Conservation (phyloP, 1,140 invertebrate species). For the Liolophura sinensis region DNA sequence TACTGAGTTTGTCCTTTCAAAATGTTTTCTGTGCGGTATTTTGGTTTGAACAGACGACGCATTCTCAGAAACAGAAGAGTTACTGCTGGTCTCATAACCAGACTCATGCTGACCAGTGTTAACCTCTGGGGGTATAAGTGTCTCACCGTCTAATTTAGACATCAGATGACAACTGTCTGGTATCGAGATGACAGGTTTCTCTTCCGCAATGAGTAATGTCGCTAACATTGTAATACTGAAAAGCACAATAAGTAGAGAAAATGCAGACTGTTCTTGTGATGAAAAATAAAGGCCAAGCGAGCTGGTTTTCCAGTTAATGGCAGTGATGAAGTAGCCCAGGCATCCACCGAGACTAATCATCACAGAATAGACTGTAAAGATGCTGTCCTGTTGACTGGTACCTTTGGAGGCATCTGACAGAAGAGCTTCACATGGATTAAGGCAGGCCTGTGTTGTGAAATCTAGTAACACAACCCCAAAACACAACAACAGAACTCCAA, state of each 20-base stretch:
- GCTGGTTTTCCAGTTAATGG: slow-evolving; percentile 60
- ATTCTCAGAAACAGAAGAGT: slow-evolving; percentile 4
- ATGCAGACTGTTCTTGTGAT: slow-evolving; percentile 51
- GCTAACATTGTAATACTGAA: slow-evolving; percentile 44
- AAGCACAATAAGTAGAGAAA: slow-evolving; percentile 49
- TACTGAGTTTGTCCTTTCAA: no score
- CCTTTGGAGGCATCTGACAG: slow-evolving; percentile 57
- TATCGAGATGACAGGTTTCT: slow-evolving; percentile 26
- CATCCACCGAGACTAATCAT: slow-evolving; percentile 62
- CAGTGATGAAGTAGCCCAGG: slow-evolving; percentile 61
- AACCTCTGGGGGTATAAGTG: background rate
- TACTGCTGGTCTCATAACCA: slow-evolving; percentile 35
- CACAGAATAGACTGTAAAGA: slow-evolving; percentile 61
- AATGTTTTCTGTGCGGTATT: no score
- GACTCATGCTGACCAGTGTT: slow-evolving; percentile 20
- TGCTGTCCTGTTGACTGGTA: slow-evolving; percentile 48
- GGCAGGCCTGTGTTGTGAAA: slow-evolving; percentile 60
- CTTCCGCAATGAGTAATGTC: slow-evolving; percentile 46
- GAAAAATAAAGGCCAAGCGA: slow-evolving; percentile 46
- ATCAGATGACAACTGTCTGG: background rate
- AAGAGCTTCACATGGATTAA: slow-evolving; percentile 62
- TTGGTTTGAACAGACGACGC: background rate
- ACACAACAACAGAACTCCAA: slow-evolving; percentile 47
- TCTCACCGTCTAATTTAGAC: slow-evolving; percentile 1
- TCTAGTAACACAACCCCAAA: slow-evolving; percentile 59